phyloP scores from a whole-genome alignment of 2,888 invertebrate genomes.

The Metalampra italica region DNA sequence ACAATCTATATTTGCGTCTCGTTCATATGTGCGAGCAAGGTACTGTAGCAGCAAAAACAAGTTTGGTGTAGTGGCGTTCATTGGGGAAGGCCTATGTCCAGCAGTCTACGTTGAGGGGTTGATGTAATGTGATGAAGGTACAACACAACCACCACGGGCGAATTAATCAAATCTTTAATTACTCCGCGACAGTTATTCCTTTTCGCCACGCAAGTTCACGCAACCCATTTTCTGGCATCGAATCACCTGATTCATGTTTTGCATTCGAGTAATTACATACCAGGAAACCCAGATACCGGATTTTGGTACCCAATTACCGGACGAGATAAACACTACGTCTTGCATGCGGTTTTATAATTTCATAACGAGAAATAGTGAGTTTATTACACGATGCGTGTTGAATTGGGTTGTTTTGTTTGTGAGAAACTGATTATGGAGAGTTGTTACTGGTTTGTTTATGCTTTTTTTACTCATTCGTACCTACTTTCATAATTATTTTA shows the following conservation, averaged over 20 bases:
- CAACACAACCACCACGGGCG: neutral
- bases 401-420: neutral
- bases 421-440: neutral
- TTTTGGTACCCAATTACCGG: slow-evolving; percentile 40
- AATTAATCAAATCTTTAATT: neutral
- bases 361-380: slow-evolving; percentile 2
- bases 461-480: too few relatives aligned
- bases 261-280: slow-evolving; percentile 26
- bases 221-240: neutral
- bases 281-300: slow-evolving; percentile 31
- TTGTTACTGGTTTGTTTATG: neutral
- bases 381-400: neutral
- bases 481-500: too few relatives aligned
- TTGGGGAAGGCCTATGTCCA: too few relatives aligned
- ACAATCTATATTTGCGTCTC: too few relatives aligned
- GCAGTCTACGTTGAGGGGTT: too few relatives aligned
- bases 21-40: too few relatives aligned
- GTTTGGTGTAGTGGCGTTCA: too few relatives aligned
- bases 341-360: slow-evolving; percentile 10
- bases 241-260: neutral
- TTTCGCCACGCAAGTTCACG: neutral
- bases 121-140: too few relatives aligned
- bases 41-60: too few relatives aligned
- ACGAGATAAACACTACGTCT: slow-evolving; percentile 31
- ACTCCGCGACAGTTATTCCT: neutral